A percentile compares a stretch with the other conserved stretches of the same genome.
These are phyloP conservation scores for Selenia dentaria DNA, from an alignment of 2,888 invertebrate species.

Conservation along the genomic window DNA sequence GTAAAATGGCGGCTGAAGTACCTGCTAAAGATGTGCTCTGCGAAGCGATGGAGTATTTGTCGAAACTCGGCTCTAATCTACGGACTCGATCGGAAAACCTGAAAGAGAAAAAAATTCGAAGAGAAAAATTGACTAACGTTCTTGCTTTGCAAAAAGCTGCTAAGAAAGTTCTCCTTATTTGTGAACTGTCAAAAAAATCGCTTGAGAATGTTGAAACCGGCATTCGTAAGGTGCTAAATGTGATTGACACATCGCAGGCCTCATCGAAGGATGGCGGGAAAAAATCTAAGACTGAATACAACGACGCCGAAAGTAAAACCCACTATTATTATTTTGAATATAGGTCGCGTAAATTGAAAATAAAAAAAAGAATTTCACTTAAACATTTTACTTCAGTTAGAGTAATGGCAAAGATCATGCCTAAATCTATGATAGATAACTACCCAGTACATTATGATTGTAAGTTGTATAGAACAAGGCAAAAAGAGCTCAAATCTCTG, in stretches of 20 bases:
- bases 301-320: constrained; percentile 7
- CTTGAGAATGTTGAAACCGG: constrained; percentile 71
- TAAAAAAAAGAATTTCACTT: constrained; percentile 59
- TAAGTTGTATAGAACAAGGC: constrained; percentile 55
- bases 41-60: constrained; percentile 75
- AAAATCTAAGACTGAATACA: constrained; percentile 16
- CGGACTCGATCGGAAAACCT: constrained; percentile 66
- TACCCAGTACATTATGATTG: constrained; percentile 71
- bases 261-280: constrained; percentile 46
- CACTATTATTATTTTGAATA: constrained; percentile 54
- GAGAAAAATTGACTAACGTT: constrained; percentile 62
- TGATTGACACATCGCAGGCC: constrained; percentile 49
- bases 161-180: constrained; percentile 70
- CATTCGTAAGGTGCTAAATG: constrained; percentile 59
- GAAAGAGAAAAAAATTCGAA: constrained; percentile 64
- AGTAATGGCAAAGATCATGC: constrained; percentile 55
- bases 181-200: constrained; percentile 76
- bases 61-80: constrained; percentile 74
- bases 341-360: constrained; percentile 55
- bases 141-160: constrained; percentile 73
- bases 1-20: constrained; percentile 69
- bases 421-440: constrained; percentile 51
- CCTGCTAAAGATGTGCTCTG: constrained; percentile 68
- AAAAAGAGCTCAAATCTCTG: constrained; percentile 16
- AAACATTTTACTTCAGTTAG: constrained; percentile 66